Evolutionary conservation across 1,140 invertebrate species (phyloP), one percentile per base, ranked within the genome.

Genomic region (Bombus confusus): DNA sequence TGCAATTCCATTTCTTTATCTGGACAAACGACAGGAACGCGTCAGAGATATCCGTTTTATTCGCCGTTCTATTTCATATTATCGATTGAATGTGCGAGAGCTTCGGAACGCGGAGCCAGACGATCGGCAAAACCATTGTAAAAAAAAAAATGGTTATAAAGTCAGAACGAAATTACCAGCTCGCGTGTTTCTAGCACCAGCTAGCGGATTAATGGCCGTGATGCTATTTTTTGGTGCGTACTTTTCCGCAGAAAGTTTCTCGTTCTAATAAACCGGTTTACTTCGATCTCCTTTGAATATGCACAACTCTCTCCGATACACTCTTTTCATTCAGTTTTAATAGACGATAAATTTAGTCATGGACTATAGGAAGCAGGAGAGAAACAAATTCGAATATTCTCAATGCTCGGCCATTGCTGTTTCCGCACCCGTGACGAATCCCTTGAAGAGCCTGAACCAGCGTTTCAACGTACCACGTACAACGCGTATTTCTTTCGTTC

Each of bases 201-300:
- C 13, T 6, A 5, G 28, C 13, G 28, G 13, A 72, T 72, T 72
- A 72, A 72, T 41, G 28, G n/a, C 39, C 69, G 69, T 41, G 39
- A 41, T 72, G 39, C 13, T 39, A 41, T 41, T 43, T 39, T 39
- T 41, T 41, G 1, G 9, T 25, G 12, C 68, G 41, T 28, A 18
- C 37, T 72, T 72, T 72, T 72, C 69, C 69, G 69, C 28, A n/a
- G 69, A 72, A 72, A 72, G 28, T 72, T 43, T 72, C 69, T 72
- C 69, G 37, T 72, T 41, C 69, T 72, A 72, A 72, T 72, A 41
- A 72, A 72, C 69, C 69, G 69, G 69, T 72, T 72, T 72, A 72
- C 37, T 72, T 72, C 39, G 28, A 72, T n/a, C 69, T 41, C 13
- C 41, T n/a, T n/a, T 18, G 37, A 43, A 43, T 41, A 28, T 39